phyloP scores from a whole-genome alignment of 2,888 invertebrate genomes.

The Papilio elwesi region DNA sequence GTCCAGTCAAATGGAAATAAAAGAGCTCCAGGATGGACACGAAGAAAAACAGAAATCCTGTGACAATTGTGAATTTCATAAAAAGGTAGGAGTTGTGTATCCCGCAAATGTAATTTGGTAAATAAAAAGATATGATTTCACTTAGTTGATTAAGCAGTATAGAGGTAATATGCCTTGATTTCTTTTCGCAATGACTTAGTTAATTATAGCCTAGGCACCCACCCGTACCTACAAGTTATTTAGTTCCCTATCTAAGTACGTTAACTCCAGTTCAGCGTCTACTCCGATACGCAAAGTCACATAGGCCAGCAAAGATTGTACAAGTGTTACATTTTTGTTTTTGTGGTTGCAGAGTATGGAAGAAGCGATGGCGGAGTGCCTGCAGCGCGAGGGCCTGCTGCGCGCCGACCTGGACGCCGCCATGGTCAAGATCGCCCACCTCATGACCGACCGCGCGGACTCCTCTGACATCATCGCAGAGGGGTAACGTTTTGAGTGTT shows the following conservation, averaged over 20 bases:
- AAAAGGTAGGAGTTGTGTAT: conserved; percentile 57
- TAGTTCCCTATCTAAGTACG: too few relatives aligned
- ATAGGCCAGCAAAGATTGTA: too few relatives aligned
- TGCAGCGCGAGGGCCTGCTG: conserved; percentile 75
- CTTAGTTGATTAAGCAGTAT: too few relatives aligned
- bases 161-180: too few relatives aligned
- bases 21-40: conserved; percentile 66
- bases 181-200: too few relatives aligned
- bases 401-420: conserved; percentile 86
- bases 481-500: conserved; percentile 64
- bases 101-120: too few relatives aligned
- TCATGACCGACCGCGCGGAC: conserved; percentile 75
- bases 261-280: too few relatives aligned
- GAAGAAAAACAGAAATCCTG: conserved; percentile 58
- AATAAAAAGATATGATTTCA: background rate
- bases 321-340: background rate
- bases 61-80: conserved; percentile 68
- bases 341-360: conserved; percentile 74
- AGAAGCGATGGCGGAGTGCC: conserved; percentile 80
- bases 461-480: conserved; percentile 81
- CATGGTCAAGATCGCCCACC: conserved; percentile 82
- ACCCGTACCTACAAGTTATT: too few relatives aligned
- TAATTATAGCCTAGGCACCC: too few relatives aligned
- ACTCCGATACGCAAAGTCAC: too few relatives aligned
- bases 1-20: conserved; percentile 63